Evolutionary conservation across 2,888 invertebrate species (phyloP), one percentile per base, ranked within the genome.

Genomic region (Ariolimax columbianus): DNA sequence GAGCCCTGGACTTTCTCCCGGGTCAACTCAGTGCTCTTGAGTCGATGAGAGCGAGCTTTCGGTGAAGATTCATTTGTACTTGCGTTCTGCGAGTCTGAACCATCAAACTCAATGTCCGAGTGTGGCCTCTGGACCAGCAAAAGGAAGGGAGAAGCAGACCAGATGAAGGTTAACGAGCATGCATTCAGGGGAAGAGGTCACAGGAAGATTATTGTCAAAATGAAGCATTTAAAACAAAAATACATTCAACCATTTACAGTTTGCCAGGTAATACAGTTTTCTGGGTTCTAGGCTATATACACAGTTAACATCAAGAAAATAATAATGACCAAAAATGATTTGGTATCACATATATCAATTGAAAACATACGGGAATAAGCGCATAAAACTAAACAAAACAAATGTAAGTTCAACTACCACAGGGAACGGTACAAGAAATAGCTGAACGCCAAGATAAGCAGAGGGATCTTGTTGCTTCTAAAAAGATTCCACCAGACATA

Each of bases 1-100:
- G 92, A 90, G 86, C 92, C 91, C 59, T 92, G 89, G 78, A 89
- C 89, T 38, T 89, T 88, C 72, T 87, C 59, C 36, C 63, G 59
- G 30, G 38, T 73, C 88, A 88, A 75, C 68, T 89, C 85, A 85
- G 88, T 89, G 88, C 88, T 66, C 81, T 81, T 78, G 81, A 83
- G 55, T 36, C 82, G 66, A 51, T 86, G 82, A 17, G 33, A 36
- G 30, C 40, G 78, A 77, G 85, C 73, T 72, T 87, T 82, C 19
- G 87, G 88, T 75, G 85, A 86, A 38, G 83, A 85, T 59, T 85
- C 87, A 66, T 75, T 79, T 33, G 85, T 47, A 47, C 82, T 84
- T 70, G 82, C 72, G 78, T 84, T 84, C 73, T 77, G 84, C 30
- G 75, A 84, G 72, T 84, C 84, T 14, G 84, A 72, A 23, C 72